These are phyloP conservation scores for Eueremaeus valkanovi DNA, from an alignment of 2,888 invertebrate species.

Conservation along the genomic window DNA sequence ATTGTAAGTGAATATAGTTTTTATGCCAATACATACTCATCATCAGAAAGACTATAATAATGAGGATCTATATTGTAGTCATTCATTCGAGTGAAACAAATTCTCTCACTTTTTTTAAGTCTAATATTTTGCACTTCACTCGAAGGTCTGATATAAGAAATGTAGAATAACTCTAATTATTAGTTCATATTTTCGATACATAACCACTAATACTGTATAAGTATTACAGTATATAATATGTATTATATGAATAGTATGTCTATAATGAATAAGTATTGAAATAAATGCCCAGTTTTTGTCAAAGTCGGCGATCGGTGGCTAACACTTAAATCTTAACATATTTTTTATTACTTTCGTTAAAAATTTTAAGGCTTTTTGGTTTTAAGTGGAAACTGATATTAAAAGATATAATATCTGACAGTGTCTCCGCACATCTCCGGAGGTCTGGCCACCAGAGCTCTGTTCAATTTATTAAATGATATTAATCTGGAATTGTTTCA, in stretches of 20 bases:
- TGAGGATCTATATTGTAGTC: not conserved
- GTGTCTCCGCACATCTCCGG: not conserved
- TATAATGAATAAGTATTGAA: not conserved
- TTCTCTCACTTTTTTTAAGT: not conserved
- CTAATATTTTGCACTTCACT: constrained; percentile 3
- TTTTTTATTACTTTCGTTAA: constrained; percentile 18
- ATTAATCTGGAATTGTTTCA: too few relatives aligned
- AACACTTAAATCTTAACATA: not conserved
- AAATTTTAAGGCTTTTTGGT: not conserved
- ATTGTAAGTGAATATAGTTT: not conserved
- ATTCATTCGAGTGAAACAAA: not conserved
- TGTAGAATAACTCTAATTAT: not conserved
- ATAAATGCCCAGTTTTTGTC: not conserved
- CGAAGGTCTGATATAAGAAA: not conserved
- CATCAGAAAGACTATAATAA: not conserved
- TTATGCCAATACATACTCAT: not conserved
- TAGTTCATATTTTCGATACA: not conserved
- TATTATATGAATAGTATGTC: not conserved
- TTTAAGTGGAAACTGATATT: not conserved
- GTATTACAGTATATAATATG: too few relatives aligned
- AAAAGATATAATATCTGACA: not conserved
- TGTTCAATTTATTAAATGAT: constrained; percentile 13
- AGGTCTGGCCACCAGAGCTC: constrained; percentile 31
- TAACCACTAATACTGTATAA: too few relatives aligned
- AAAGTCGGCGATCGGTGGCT: constrained; percentile 28